Conservation (phyloP, 2,113 vertebrate species). For the Atlantisia rogersi region DNA sequence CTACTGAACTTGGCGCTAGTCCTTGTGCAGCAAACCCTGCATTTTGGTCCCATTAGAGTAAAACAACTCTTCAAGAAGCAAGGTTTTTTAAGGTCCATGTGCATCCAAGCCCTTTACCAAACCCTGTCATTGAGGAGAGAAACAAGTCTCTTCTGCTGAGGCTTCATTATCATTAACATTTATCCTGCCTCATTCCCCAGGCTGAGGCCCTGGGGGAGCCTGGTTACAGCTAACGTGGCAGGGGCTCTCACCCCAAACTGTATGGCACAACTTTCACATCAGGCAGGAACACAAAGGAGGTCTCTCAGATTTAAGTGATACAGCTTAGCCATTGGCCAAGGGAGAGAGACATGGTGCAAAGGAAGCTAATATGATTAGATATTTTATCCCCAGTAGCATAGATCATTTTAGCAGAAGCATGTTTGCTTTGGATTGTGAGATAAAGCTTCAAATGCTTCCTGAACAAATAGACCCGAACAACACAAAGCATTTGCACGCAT, state of each 20-base stretch:
- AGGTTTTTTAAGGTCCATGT: background rate
- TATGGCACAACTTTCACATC: fast-evolving
- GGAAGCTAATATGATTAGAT: slow-evolving; percentile 50
- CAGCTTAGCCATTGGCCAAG: slow-evolving; percentile 5
- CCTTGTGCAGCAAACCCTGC: background rate
- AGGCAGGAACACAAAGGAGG: background rate
- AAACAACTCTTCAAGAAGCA: background rate
- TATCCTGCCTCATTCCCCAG: background rate
- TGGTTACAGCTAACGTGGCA: fast-evolving
- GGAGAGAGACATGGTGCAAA: background rate
- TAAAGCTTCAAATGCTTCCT: slow-evolving; percentile 62
- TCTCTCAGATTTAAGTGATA: background rate
- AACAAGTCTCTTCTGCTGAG: background rate
- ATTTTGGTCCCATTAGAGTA: background rate
- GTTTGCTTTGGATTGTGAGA: slow-evolving; percentile 58
- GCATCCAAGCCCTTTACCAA: background rate
- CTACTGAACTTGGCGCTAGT: fast-evolving
- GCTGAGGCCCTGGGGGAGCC: background rate
- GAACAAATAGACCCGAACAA: slow-evolving; percentile 54
- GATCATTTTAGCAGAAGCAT: slow-evolving; percentile 42
- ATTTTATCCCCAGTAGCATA: slow-evolving; percentile 39
- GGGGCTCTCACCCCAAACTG: background rate
- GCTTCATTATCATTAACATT: fast-evolving
- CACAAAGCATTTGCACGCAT: background rate
- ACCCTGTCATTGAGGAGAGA: background rate